Base-by-base conservation (phyloP, 1,140 invertebrate genomes). In the Pachypsylla venusta region DNA sequence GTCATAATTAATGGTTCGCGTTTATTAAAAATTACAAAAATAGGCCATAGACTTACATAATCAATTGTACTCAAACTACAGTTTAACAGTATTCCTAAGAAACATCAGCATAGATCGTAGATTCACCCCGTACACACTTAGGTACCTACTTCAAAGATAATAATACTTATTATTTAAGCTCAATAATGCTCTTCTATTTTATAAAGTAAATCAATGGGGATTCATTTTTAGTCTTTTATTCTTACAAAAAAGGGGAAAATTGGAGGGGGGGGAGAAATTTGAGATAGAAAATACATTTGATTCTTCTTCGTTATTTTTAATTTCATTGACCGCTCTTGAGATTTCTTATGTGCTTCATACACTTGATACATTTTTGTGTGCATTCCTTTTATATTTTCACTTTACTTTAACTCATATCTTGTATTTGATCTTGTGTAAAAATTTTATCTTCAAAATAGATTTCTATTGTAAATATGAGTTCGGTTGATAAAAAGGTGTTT, bases 281-380 rank as follows among this genome's bases (percentile, higher is more conserved):
- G 5, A 48, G 7, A 48, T 19, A 48, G n/a, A 48, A 48, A 48
- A n/a, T n/a, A 48, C 16, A 48, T 4, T 19, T 10, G n/a, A n/a
- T n/a, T n/a, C n/a, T n/a, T n/a, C n/a, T n/a, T 48, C 42, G 22
- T 48, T 48, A 48, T 19, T 19, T 48, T n/a, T n/a, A 48, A 48
- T 48, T 48, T 48, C 42, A 48, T 48, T 48, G 42, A 48, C 42
- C 42, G n/a, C 42, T 48, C 42, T 48, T 48, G 42, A 48, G 42
- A 48, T 48, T 19, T 48, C 4, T n/a, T n/a, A n/a, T n/a, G n/a
- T n/a, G n/a, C n/a, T n/a, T n/a, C n/a, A n/a, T n/a, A n/a, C n/a
- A n/a, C n/a, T n/a, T n/a, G n/a, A n/a, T n/a, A n/a, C n/a, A n/a
- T n/a, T n/a, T n/a, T n/a, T n/a, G n/a, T n/a, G n/a, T n/a, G n/a